Conservation (phyloP, 2,888 invertebrate species). For the Drosophila diplacantha region DNA sequence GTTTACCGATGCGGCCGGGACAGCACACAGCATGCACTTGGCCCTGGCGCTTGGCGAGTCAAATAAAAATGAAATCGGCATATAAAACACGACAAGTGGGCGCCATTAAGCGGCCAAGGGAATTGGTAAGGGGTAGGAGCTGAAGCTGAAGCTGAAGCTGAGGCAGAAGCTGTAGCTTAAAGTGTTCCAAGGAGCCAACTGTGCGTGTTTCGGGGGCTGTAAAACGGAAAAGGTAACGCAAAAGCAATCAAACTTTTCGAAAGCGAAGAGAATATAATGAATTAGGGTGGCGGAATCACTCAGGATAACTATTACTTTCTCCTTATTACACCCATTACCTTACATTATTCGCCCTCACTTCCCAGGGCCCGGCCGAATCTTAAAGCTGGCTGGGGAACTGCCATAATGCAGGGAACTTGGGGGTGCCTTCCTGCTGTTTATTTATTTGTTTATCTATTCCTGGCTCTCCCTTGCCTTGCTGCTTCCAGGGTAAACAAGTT, state of each 20-base stretch:
- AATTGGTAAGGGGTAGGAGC: not conserved
- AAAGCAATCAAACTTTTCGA: slow-evolving; percentile 32
- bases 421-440: slow-evolving; percentile 10
- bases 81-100: slow-evolving; percentile 46
- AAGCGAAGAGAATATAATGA: slow-evolving; percentile 31
- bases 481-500: slow-evolving; percentile 31
- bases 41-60: slow-evolving; percentile 39
- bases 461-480: slow-evolving; percentile 15
- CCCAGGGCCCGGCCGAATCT: not conserved
- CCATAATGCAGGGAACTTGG: not conserved
- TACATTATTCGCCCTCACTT: not conserved
- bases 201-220: slow-evolving; percentile 4
- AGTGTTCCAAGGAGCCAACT: slow-evolving; percentile 12
- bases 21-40: slow-evolving; percentile 30
- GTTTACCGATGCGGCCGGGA: slow-evolving; percentile 28
- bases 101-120: slow-evolving; percentile 22
- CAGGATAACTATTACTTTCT: slow-evolving; percentile 1
- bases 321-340: not conserved
- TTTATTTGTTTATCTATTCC: slow-evolving; percentile 41
- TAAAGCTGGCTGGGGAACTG: slow-evolving; percentile 1
- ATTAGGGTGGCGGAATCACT: slow-evolving; percentile 5
- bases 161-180: slow-evolving; percentile 13
- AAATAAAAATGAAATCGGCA: slow-evolving; percentile 45
- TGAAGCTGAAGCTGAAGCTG: not conserved
- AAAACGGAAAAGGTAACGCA: slow-evolving; percentile 13